Percentiles rank a stretch among this genome's conserved stretches.
phyloP scores from a whole-genome alignment of 2,797 vertebrate genomes.

The Setipinna tenuifilis region DNA sequence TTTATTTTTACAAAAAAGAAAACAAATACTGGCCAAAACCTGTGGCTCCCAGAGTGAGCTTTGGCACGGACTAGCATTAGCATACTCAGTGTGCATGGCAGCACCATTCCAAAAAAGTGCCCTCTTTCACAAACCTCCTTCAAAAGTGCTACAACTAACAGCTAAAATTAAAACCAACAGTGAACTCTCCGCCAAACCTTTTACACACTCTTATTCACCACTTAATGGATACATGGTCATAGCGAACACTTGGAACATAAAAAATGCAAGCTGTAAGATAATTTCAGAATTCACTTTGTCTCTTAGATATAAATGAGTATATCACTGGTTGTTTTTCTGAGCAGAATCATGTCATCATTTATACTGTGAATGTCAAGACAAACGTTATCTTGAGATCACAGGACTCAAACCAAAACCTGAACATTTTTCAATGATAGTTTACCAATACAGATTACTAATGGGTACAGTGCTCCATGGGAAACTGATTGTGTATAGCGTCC shows the following conservation, averaged over 20 bases:
- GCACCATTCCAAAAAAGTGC: background rate
- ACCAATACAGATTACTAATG: background rate
- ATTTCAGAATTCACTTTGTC: background rate
- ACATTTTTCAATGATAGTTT: background rate
- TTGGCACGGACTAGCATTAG: background rate
- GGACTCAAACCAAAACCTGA: background rate
- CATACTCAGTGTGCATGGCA: background rate
- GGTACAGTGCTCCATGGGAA: background rate
- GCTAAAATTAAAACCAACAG: background rate
- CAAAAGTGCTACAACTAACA: conserved; percentile 4
- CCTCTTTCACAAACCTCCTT: conserved; percentile 1
- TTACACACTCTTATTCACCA: background rate
- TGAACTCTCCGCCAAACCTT: background rate
- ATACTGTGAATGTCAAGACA: background rate
- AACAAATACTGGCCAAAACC: background rate
- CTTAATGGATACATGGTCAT: background rate
- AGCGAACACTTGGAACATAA: background rate
- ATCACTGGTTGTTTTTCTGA: background rate
- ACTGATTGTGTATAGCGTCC: background rate
- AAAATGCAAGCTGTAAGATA: background rate
- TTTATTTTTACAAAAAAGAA: conserved; percentile 13
- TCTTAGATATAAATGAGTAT: background rate
- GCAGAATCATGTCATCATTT: too few species aligned
- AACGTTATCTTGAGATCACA: background rate
- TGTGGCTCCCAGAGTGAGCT: background rate